phyloP scores from a whole-genome alignment of 2,797 vertebrate species.

The Lophotriccus pileatus region DNA sequence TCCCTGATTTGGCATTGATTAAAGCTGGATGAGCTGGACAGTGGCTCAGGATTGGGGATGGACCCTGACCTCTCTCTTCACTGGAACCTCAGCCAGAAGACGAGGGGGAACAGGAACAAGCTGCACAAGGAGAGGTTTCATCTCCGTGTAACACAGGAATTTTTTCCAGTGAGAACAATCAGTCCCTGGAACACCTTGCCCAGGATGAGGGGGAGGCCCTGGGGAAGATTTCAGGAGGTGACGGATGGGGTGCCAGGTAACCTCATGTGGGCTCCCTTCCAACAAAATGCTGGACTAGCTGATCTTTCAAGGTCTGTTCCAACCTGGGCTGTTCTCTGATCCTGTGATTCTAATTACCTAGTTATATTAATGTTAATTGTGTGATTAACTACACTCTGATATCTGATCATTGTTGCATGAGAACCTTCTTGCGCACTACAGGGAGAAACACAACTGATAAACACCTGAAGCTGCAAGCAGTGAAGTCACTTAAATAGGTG shows the following conservation, averaged over 20 bases:
- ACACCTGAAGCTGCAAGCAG: background rate
- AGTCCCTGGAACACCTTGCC: background rate
- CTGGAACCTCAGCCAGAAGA: rapidly evolving
- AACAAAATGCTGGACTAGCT: background rate
- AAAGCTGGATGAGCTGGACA: background rate
- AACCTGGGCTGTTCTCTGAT: background rate
- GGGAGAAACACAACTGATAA: background rate
- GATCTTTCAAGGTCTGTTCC: background rate
- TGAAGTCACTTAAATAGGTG: background rate
- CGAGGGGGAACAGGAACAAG: background rate
- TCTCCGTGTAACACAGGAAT: background rate
- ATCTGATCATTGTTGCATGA: background rate
- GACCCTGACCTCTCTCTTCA: background rate
- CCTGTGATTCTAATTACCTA: background rate
- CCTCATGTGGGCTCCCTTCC: background rate
- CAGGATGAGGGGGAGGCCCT: rapidly evolving
- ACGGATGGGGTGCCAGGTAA: background rate
- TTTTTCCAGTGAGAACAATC: background rate
- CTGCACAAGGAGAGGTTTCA: background rate
- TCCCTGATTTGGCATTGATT: background rate
- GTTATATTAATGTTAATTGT: background rate
- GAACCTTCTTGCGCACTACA: background rate
- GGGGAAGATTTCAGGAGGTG: background rate
- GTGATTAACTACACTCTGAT: background rate
- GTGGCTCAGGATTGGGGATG: background rate